phyloP scores from a whole-genome alignment of 2,888 invertebrate species.

The Carterocephalus palaemon region DNA sequence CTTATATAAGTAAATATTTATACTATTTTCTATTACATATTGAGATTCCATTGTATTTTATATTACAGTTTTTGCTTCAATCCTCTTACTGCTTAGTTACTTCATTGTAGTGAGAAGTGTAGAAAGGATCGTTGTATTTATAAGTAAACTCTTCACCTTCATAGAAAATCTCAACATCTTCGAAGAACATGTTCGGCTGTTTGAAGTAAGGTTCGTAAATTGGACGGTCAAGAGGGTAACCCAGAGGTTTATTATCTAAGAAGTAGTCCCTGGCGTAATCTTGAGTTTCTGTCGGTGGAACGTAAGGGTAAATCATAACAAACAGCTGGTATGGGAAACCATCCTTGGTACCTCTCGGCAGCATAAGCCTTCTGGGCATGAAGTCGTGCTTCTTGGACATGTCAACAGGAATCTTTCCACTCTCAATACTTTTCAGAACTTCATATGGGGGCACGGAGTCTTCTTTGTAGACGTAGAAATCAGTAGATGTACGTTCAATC shows the following conservation, averaged over 20 bases:
- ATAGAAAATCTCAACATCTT: constrained; percentile 78
- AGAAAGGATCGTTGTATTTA: constrained; percentile 44
- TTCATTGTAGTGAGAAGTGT: constrained; percentile 38
- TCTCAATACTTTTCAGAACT: constrained; percentile 78
- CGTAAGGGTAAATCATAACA: constrained; percentile 79
- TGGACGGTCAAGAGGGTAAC: constrained; percentile 80
- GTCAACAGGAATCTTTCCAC: constrained; percentile 72
- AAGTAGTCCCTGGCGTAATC: constrained; percentile 45
- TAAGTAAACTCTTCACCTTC: constrained; percentile 56
- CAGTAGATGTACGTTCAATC: constrained; percentile 81
- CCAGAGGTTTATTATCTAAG: constrained; percentile 73
- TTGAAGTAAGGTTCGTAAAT: constrained; percentile 61
- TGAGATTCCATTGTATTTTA: constrained; percentile 5
- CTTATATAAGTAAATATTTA: constrained; percentile 17
- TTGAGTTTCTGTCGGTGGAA: constrained; percentile 53
- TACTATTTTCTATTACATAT: constrained; percentile 3
- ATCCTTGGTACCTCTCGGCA: constrained; percentile 84
- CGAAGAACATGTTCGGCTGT: constrained; percentile 80
- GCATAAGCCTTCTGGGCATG: constrained; percentile 82
- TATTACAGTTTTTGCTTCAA: too few species aligned
- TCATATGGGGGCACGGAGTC: constrained; percentile 81
- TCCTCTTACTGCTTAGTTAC: constrained; percentile 42
- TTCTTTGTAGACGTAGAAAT: constrained; percentile 80
- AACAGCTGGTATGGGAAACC: constrained; percentile 83
- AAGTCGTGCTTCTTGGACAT: constrained; percentile 76